These are phyloP conservation scores for Drosophila ambigua DNA, from an alignment of 1,140 invertebrate species.

Conservation along the genomic window DNA sequence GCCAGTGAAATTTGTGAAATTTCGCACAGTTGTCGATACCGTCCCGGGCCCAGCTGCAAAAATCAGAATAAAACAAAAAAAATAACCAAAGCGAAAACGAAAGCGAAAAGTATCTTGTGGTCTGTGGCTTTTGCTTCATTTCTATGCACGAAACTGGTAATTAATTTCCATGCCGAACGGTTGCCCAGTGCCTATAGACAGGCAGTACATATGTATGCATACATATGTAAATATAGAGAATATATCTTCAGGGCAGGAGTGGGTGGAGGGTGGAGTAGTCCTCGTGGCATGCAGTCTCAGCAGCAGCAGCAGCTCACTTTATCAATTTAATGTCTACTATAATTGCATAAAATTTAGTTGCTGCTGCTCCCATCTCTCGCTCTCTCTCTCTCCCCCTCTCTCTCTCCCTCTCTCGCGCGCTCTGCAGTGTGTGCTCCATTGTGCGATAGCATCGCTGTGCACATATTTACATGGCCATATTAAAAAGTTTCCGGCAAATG, in stretches of 20 bases:
- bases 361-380: conserved; percentile 11
- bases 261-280: no score
- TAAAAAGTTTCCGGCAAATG: conserved; percentile 48
- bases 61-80: conserved; percentile 3
- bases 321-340: conserved; percentile 76
- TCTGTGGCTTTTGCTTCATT: conserved; percentile 26
- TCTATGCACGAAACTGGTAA: conserved; percentile 54
- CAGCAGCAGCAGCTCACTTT: conserved; percentile 51
- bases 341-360: conserved; percentile 73
- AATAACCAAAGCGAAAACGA: conserved; percentile 8
- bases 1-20: conserved; percentile 68
- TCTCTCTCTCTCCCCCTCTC: not conserved
- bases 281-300: no score
- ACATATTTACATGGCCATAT: conserved; percentile 41
- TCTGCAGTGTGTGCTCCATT: no score
- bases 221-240: no score
- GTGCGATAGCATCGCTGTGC: conserved; percentile 16
- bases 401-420: no score
- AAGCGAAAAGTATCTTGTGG: conserved; percentile 43
- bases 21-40: conserved; percentile 53
- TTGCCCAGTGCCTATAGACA: not conserved
- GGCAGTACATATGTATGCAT: no score
- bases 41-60: not conserved
- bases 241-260: no score
- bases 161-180: conserved; percentile 42